Conservation (phyloP, 1,140 invertebrate species). For the Bombus affinis region DNA sequence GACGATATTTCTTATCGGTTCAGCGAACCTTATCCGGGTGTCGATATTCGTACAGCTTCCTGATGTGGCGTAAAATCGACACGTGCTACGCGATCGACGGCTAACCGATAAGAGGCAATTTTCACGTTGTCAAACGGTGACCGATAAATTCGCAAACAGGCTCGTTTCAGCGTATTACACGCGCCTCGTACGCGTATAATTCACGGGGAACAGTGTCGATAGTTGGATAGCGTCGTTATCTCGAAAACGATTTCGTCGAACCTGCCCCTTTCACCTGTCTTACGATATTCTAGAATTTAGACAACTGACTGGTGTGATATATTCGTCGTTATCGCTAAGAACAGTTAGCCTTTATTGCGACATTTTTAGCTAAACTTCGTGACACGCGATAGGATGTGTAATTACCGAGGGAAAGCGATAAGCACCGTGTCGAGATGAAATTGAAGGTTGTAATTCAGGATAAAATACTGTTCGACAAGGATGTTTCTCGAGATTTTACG, state of each 20-base stretch:
- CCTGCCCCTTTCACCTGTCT: conserved; percentile 43
- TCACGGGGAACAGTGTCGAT: conserved; percentile 20
- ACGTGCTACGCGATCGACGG: conserved; percentile 27
- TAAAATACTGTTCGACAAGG: background rate
- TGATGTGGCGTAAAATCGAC: conserved; percentile 10
- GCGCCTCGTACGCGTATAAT: conserved; percentile 11
- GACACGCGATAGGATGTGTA: background rate
- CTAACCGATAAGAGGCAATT: conserved; percentile 41
- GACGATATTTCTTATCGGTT: conserved; percentile 34
- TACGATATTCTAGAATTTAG: background rate
- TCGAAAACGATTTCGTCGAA: conserved; percentile 21
- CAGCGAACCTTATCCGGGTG: conserved; percentile 1
- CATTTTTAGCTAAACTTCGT: background rate
- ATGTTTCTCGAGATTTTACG: background rate
- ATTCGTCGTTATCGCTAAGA: conserved; percentile 6
- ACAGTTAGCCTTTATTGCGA: conserved; percentile 13
- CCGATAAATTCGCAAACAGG: conserved; percentile 30
- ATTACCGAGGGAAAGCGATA: conserved; percentile 4
- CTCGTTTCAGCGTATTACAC: conserved; percentile 7
- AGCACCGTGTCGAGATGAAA: background rate
- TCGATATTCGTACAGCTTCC: conserved; percentile 31
- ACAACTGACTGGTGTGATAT: background rate
- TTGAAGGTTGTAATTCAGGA: conserved; percentile 2
- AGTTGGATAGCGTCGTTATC: conserved; percentile 28
- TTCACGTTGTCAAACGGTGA: conserved; percentile 41